Evolutionary conservation across 2,888 invertebrate species (phyloP), one percentile per base, ranked within the genome.

Genomic region (Ceraclea dissimilis): DNA sequence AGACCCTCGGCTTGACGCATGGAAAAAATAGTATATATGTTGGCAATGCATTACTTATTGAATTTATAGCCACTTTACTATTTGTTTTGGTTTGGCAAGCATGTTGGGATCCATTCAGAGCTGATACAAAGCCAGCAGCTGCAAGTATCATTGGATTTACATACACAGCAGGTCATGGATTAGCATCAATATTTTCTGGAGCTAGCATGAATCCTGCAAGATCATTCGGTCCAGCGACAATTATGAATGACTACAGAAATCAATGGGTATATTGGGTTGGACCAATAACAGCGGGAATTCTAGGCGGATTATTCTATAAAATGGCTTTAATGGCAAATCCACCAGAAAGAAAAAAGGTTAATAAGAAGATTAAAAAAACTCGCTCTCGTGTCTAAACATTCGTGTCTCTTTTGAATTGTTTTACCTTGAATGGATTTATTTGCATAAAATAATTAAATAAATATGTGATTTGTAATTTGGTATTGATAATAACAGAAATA

Each of bases 231-330:
- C 47, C 47, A 4, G 52, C 52, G 10, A 10, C 26, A n/a, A 46
- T 33, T 18, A 31, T 47, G 33, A n/a, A 31, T 2, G 20, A 48
- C 33, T 52, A 31, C 10, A 17, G 11, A 1, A 17, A 52, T 31
- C 47, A 47, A 17, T 52, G 52, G 52, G 33, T 52, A 5, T 52
- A 47, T n/a, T 52, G 46, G 52, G 31, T 13, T 5, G 52, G 47
- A 4, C 52, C 52, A 2, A 31, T 46, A 2, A 6, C 21, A 16
- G 52, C 46, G 2, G 31, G 47, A 5, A n/a, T 51, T 2, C 17
- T 51, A 18, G 18, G 34, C 8, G 20, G 51, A 4, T 16, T 39
- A 4, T 16, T 39, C n/a, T 39, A 39, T 16, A 39, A 39, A 13
- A n/a, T n/a, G 5, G 5, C 13, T 8, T 13, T 39, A 4, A 39